These are phyloP conservation scores for Vanessa atalanta DNA, from an alignment of 1,140 invertebrate genomes.

Conservation along the genomic window DNA sequence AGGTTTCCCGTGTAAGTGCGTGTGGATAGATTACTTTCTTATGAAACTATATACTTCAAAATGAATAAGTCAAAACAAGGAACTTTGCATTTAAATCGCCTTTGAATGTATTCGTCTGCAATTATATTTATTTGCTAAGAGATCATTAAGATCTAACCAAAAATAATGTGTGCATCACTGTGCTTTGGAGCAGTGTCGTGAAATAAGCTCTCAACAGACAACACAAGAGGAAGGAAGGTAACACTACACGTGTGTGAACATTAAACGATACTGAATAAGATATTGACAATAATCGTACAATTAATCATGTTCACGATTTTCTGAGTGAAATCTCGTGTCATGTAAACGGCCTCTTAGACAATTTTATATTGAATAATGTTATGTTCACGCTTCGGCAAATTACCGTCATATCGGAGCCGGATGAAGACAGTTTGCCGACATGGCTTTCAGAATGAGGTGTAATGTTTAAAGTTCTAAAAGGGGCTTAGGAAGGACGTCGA, in stretches of 20 bases:
- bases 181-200: too few relatives aligned
- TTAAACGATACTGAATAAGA: too few relatives aligned
- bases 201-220: too few relatives aligned
- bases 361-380: constrained; percentile 32
- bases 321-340: neutral
- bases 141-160: too few relatives aligned
- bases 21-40: neutral
- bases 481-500: neutral
- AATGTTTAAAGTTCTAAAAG: constrained; percentile 10
- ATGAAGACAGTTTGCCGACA: constrained; percentile 11
- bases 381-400: constrained; percentile 25
- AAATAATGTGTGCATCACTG: too few relatives aligned
- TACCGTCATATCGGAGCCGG: constrained; percentile 9
- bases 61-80: too few relatives aligned
- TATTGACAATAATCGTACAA: too few relatives aligned
- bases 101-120: too few relatives aligned
- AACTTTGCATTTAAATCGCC: too few relatives aligned
- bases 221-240: too few relatives aligned
- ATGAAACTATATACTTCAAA: neutral
- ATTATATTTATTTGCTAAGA: too few relatives aligned
- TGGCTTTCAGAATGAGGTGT: neutral
- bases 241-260: too few relatives aligned
- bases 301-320: neutral
- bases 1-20: neutral
- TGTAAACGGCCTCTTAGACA: constrained; percentile 12